These are phyloP conservation scores for Hydroisotoma schaefferi DNA, from an alignment of 2,888 invertebrate species.

Conservation along the genomic window DNA sequence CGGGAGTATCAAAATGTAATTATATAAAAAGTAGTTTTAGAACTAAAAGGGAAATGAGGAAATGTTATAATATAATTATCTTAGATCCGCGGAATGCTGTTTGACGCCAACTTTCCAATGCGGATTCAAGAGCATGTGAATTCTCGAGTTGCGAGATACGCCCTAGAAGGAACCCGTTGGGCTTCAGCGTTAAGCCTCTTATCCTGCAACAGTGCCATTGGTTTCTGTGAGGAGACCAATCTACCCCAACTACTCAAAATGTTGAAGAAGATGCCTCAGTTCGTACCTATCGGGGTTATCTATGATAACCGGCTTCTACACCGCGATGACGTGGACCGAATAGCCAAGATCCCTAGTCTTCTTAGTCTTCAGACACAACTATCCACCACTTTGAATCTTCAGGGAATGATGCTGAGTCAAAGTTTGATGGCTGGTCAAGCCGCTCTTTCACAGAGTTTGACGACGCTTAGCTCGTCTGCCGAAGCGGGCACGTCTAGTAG, in stretches of 20 bases:
- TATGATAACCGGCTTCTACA: conserved; percentile 35
- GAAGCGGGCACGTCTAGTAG: conserved; percentile 1
- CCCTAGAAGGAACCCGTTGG: conserved; percentile 65
- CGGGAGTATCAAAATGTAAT: conserved; percentile 65
- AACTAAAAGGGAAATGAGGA: conserved; percentile 2
- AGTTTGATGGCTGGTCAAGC: conserved; percentile 21
- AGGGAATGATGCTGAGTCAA: conserved; percentile 21
- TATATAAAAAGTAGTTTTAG: too few species aligned
- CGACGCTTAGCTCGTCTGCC: neutral
- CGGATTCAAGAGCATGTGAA: conserved; percentile 21
- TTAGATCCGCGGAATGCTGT: conserved; percentile 31
- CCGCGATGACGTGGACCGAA: conserved; percentile 29
- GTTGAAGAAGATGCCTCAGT: conserved; percentile 66
- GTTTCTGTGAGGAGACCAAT: conserved; percentile 68
- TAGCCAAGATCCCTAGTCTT: conserved; percentile 17
- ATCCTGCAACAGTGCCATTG: conserved; percentile 62
- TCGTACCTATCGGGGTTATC: conserved; percentile 62
- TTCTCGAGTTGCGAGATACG: conserved; percentile 62
- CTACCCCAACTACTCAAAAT: conserved; percentile 63
- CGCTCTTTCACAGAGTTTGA: conserved; percentile 21
- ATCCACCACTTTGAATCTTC: conserved; percentile 19
- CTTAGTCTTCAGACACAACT: conserved; percentile 24
- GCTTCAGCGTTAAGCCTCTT: conserved; percentile 65
- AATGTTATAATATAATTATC: neutral
- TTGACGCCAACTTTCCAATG: conserved; percentile 36